These are phyloP conservation scores for Parauchenoglanis punctatus DNA, from an alignment of 2,797 vertebrate genomes.

Conservation along the genomic window DNA sequence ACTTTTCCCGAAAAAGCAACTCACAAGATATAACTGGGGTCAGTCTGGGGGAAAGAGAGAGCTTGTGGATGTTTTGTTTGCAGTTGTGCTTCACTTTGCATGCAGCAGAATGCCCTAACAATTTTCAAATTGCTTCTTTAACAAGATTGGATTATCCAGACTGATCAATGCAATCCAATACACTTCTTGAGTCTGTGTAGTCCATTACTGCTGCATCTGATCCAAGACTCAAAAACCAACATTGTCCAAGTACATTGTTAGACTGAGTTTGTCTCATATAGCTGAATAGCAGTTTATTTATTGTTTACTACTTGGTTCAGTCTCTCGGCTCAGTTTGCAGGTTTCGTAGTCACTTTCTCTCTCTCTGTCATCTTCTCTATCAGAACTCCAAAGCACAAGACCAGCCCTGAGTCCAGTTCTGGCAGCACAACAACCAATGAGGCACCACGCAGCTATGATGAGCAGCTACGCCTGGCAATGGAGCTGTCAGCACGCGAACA, in stretches of 20 bases:
- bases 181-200: background rate
- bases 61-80: background rate
- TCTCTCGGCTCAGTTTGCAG: background rate
- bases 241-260: background rate
- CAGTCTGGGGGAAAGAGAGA: background rate
- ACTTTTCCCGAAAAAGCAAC: background rate
- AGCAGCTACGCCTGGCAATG: conserved; percentile 94
- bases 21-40: background rate
- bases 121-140: background rate
- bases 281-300: background rate
- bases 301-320: background rate
- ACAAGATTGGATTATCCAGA: background rate
- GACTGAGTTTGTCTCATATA: background rate
- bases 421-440: conserved; percentile 73
- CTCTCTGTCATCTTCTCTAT: background rate
- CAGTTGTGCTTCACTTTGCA: background rate
- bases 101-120: background rate
- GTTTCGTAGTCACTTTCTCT: background rate
- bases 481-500: conserved; percentile 90
- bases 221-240: background rate
- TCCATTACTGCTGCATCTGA: background rate
- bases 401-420: conserved; percentile 68
- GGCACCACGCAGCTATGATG: conserved; percentile 82
- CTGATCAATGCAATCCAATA: background rate
- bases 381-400: conserved; percentile 88